Percentiles rank a stretch among this genome's conserved stretches.
Conservation (phyloP, 2,113 vertebrate species). For the Miniopterus natalensis region DNA sequence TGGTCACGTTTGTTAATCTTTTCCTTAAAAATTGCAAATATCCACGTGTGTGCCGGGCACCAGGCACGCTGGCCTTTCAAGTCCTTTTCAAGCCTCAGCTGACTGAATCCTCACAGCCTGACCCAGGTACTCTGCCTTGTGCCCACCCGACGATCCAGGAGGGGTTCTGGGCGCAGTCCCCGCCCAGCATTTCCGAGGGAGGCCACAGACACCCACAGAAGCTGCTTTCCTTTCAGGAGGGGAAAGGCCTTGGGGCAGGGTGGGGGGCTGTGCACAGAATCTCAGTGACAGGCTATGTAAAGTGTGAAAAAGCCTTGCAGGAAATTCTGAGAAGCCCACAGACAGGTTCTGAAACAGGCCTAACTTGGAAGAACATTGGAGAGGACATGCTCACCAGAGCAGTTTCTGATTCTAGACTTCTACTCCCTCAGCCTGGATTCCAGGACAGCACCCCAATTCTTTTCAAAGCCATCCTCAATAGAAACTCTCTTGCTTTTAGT, state of each 20-base stretch:
- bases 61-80: rapidly evolving
- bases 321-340: not conserved
- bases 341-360: not conserved
- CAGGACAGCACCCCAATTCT: not conserved
- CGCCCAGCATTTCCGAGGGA: rapidly evolving
- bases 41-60: not conserved
- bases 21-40: not conserved
- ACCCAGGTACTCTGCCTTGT: too few species aligned
- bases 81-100: not conserved
- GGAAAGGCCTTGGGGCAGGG: not conserved
- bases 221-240: not conserved
- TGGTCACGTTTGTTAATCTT: not conserved
- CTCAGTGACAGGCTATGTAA: not conserved
- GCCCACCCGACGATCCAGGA: not conserved
- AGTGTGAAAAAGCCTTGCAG: not conserved
- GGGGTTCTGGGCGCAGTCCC: not conserved
- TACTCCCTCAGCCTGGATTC: not conserved
- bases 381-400: not conserved
- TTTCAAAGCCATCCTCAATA: not conserved
- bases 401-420: not conserved
- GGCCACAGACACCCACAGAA: not conserved
- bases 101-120: not conserved
- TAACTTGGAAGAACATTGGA: not conserved
- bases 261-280: not conserved
- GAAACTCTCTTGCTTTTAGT: not conserved